phyloP scores from a whole-genome alignment of 1,140 invertebrate species.

The Calosoma granatense region DNA sequence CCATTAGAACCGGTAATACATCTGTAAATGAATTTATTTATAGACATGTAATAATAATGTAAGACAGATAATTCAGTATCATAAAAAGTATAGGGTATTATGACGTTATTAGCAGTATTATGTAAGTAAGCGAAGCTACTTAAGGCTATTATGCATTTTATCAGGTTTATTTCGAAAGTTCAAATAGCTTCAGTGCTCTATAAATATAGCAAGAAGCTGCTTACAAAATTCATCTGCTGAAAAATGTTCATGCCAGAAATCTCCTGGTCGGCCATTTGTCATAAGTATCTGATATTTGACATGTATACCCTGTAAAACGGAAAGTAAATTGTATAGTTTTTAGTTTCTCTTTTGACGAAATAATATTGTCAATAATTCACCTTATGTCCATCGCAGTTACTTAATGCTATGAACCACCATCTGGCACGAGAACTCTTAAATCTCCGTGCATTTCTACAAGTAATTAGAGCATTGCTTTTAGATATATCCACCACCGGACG shows the following conservation, averaged over 20 bases:
- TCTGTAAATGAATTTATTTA: constrained; percentile 43
- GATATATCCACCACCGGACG: not conserved
- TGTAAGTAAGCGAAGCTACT: no score
- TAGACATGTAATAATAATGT: no score
- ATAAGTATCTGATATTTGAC: constrained; percentile 60
- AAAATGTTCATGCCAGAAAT: constrained; percentile 77
- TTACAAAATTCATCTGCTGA: constrained; percentile 90
- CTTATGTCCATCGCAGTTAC: constrained; percentile 55
- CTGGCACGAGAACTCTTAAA: constrained; percentile 57
- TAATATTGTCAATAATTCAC: constrained; percentile 27
- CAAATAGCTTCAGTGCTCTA: no score
- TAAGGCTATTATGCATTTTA: constrained; percentile 9
- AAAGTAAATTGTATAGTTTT: not conserved
- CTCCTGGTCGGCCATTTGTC: constrained; percentile 68
- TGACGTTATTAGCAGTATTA: no score
- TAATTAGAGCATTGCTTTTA: constrained; percentile 23
- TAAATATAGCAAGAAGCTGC: constrained; percentile 29
- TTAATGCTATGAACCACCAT: constrained; percentile 71
- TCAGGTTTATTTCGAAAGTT: constrained; percentile 14
- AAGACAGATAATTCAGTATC: no score
- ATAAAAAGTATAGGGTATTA: no score
- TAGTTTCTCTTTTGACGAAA: not conserved
- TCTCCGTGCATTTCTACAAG: constrained; percentile 46
- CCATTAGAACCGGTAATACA: constrained; percentile 58
- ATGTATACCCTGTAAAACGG: constrained; percentile 49